These are phyloP conservation scores for Bibio marci DNA, from an alignment of 2,888 invertebrate species.

Conservation along the genomic window DNA sequence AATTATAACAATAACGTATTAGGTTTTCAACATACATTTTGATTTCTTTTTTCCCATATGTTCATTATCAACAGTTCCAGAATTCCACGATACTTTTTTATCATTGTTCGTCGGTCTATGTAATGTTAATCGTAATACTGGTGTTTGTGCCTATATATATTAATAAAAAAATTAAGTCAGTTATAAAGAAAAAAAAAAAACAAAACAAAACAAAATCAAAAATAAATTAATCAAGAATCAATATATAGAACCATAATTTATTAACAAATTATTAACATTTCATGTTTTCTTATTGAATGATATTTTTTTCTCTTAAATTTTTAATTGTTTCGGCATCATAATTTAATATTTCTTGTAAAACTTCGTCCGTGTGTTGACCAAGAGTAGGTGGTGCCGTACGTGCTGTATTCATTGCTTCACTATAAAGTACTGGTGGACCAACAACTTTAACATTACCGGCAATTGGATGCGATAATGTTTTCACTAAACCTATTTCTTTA, in stretches of 20 bases:
- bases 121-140: conserved; percentile 44
- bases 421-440: conserved; percentile 74
- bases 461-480: conserved; percentile 48
- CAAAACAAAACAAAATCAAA: neutral
- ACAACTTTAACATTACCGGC: conserved; percentile 59
- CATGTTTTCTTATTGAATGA: conserved; percentile 4
- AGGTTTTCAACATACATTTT: no score
- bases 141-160: conserved; percentile 24
- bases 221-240: neutral
- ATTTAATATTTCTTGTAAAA: conserved; percentile 49
- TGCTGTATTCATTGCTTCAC: conserved; percentile 49
- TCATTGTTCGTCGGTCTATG: conserved; percentile 49
- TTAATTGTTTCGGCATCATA: conserved; percentile 42
- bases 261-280: no score
- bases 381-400: conserved; percentile 63
- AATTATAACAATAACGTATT: no score
- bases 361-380: conserved; percentile 72
- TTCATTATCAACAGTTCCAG: conserved; percentile 88
- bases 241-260: no score
- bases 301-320: conserved; percentile 20
- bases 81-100: conserved; percentile 78
- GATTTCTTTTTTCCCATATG: conserved; percentile 90
- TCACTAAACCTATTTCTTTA: conserved; percentile 48
- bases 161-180: neutral
- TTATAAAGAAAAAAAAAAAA: neutral